Evolutionary conservation across 2,888 invertebrate species (phyloP), one percentile per base, ranked within the genome.

Genomic region (Stegana nigrithorax): DNA sequence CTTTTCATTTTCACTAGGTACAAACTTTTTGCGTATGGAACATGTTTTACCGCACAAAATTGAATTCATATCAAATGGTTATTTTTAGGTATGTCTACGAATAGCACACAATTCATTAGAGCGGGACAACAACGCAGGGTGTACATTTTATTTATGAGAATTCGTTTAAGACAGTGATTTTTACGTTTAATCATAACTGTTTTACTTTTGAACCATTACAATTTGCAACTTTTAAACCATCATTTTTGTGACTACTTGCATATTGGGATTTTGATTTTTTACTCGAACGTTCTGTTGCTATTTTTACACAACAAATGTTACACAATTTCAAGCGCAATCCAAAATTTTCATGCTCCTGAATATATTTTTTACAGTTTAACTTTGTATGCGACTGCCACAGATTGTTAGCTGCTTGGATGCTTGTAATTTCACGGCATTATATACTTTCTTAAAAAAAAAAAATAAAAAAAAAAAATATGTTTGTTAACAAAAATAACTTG

Each of bases 291-390:
- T 60, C 58, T 59, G 65, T 42, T 60, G 69, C 76, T 73, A 73
- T 75, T 75, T 75, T 51, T 73, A 73, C 26, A 55, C 63, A 47
- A 65, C 66, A 72, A 66, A 65, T 59, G 64, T 73, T 75, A 73
- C 76, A 73, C 76, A 75, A 75, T 72, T 72, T 64, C 62, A 32
- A 32, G 10, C 32, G 12, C 32, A 32, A 32, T 32, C 10, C 32
- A 32, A 32, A 12, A 32, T 32, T 32, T 32, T 32, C n/a, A n/a
- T 32, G 32, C n/a, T 32, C 32, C n/a, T 32, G 2, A 32, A 32
- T 2, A 5, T 32, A 32, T n/a, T n/a, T n/a, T n/a, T n/a, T n/a
- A n/a, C n/a, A n/a, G n/a, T n/a, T n/a, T n/a, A n/a, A n/a, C n/a
- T n/a, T n/a, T n/a, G n/a, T n/a, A n/a, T n/a, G n/a, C n/a, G n/a